Evolutionary conservation across 2,113 vertebrate genomes (phyloP).

Genomic region (Elgaria multicarinata): DNA sequence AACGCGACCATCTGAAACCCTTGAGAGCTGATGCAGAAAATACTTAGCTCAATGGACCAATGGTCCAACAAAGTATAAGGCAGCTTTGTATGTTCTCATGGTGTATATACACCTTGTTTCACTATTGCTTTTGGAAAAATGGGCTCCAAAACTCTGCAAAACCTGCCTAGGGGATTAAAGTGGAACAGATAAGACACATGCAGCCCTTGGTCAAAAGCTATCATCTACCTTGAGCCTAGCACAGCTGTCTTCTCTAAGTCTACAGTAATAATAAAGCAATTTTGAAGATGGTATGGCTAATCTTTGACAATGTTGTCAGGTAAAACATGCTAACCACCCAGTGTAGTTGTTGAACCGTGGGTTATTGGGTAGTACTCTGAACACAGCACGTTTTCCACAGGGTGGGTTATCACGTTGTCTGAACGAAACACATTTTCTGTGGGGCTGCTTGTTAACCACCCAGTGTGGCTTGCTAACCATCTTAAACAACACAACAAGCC

Average conservation of each 20-base stretch:
- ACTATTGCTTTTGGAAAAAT: background rate
- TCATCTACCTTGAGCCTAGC: background rate
- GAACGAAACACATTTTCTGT: no score
- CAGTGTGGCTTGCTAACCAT: no score
- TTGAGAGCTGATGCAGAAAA: background rate
- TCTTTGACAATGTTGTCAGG: no score
- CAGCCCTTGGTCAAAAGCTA: background rate
- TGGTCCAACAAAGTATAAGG: background rate
- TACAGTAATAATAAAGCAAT: background rate
- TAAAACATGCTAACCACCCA: no score
- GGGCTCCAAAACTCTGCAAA: no score
- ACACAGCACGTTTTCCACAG: no score
- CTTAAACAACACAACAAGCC: no score
- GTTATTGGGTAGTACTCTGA: no score
- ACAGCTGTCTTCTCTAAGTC: background rate
- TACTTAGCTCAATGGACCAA: background rate
- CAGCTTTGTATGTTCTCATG: background rate
- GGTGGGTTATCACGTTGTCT: no score
- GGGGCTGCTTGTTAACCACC: no score
- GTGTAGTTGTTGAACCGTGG: no score
- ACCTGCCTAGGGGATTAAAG: no score
- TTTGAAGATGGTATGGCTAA: background rate
- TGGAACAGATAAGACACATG: background rate
- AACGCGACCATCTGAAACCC: background rate
- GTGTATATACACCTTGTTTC: background rate